These are phyloP conservation scores for Trachelus stipa DNA, from an alignment of 2,888 invertebrate species.

Conservation along the genomic window DNA sequence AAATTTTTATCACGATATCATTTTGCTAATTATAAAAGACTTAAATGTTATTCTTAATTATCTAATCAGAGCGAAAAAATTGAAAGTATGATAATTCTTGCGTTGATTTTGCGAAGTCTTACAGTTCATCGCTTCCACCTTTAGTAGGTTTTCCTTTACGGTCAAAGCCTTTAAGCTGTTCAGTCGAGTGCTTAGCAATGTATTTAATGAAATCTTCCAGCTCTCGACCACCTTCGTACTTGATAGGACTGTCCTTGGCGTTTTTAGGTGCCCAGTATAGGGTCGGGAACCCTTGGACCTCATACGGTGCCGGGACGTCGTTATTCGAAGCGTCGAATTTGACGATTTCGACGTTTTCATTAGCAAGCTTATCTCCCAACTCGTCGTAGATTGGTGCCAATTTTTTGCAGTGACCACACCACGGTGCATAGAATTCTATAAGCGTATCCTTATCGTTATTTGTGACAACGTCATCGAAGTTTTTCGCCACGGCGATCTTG, in stretches of 20 bases:
- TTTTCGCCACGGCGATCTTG: slow-evolving; percentile 93
- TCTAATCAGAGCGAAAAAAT: not conserved
- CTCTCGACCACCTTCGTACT: slow-evolving; percentile 94
- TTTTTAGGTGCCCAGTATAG: slow-evolving; percentile 95
- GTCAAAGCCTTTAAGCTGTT: slow-evolving; percentile 88
- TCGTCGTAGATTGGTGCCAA: slow-evolving; percentile 94
- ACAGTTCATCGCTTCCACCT: slow-evolving; percentile 70
- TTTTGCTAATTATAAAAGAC: not conserved
- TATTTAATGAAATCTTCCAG: slow-evolving; percentile 95
- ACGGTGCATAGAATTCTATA: slow-evolving; percentile 98
- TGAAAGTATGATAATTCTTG: not conserved
- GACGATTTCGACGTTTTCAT: slow-evolving; percentile 91
- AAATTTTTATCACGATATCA: not conserved
- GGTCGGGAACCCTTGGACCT: slow-evolving; percentile 98
- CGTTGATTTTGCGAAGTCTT: slow-evolving; percentile 47
- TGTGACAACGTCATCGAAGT: slow-evolving; percentile 93
- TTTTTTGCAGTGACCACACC: slow-evolving; percentile 99
- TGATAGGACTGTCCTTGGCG: slow-evolving; percentile 79
- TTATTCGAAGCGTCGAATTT: slow-evolving; percentile 99
- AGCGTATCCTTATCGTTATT: slow-evolving; percentile 93
- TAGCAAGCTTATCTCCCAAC: slow-evolving; percentile 85
- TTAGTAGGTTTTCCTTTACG: slow-evolving; percentile 82
- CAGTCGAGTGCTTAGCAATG: slow-evolving; percentile 90
- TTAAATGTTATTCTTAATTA: not conserved
- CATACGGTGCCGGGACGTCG: slow-evolving; percentile 91